Conservation (phyloP, 2,888 invertebrate genomes). For the Eremobia ochroleuca region DNA sequence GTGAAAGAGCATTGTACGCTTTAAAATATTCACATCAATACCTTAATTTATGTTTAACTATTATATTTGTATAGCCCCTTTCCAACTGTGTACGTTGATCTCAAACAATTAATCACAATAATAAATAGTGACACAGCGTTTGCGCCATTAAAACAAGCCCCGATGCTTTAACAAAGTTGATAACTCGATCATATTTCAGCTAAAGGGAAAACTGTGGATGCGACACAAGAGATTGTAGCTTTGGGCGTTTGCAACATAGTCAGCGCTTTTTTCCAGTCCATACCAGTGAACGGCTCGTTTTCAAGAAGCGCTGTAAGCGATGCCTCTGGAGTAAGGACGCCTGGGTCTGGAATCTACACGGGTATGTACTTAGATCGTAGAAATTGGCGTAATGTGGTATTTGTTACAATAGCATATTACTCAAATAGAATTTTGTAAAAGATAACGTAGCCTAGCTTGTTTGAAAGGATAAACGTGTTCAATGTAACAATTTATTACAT, state of each 20-base stretch:
- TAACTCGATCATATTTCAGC: conserved; percentile 84
- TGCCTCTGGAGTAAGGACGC: conserved; percentile 94
- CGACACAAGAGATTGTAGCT: conserved; percentile 95
- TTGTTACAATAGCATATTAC: conserved; percentile 28
- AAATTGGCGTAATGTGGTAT: conserved; percentile 37
- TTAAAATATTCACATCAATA: conserved; percentile 8
- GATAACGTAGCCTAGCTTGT: conserved; percentile 8
- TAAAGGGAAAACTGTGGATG: conserved; percentile 93
- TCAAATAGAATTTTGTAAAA: conserved; percentile 33
- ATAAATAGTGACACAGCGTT: conserved; percentile 65
- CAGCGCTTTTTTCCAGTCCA: conserved; percentile 94
- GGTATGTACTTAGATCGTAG: conserved; percentile 82
- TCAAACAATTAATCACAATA: conserved; percentile 63
- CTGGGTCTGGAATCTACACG: conserved; percentile 94
- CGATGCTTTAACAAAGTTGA: conserved; percentile 74
- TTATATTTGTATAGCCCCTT: background rate
- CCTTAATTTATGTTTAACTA: conserved; percentile 15
- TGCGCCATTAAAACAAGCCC: conserved; percentile 66
- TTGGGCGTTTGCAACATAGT: conserved; percentile 94
- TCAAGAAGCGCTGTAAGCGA: conserved; percentile 95
- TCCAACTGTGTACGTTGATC: conserved; percentile 44
- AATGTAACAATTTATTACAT: conserved; percentile 42
- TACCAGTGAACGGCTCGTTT: conserved; percentile 94
- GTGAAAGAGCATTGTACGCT: background rate
- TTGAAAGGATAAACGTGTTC: conserved; percentile 33